Conservation (phyloP, 2,888 invertebrate genomes). For the Thera britannica region DNA sequence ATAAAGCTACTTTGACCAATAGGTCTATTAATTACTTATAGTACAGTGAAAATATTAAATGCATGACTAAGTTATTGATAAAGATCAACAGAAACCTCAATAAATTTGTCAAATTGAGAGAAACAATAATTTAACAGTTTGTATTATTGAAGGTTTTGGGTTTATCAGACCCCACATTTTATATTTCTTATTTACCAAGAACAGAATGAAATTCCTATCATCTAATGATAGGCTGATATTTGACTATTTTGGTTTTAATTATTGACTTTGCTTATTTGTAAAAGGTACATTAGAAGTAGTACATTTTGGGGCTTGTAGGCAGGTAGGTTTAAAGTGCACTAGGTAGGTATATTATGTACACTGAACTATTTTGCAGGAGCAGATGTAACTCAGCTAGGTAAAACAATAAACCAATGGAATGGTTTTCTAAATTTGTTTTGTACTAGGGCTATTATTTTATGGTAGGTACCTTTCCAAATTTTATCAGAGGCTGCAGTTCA, state of each 20-base stretch:
- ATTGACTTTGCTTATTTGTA: too few relatives aligned
- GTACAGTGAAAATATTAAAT: neutral
- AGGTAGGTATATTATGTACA: neutral
- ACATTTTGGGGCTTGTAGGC: too few relatives aligned
- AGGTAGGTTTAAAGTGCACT: neutral
- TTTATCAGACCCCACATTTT: neutral
- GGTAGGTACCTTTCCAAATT: slow-evolving; percentile 28
- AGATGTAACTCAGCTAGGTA: neutral
- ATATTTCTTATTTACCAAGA: neutral
- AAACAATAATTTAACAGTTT: neutral
- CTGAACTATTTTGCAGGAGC: neutral
- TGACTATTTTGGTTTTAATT: too few relatives aligned
- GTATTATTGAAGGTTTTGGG: neutral
- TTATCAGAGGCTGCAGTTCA: neutral
- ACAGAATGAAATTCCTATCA: neutral
- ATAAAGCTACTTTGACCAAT: too few relatives aligned
- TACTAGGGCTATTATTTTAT: slow-evolving; percentile 27
- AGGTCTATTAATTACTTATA: too few relatives aligned
- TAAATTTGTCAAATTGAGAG: neutral
- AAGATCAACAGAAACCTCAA: neutral
- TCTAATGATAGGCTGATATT: neutral
- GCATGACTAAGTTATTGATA: neutral
- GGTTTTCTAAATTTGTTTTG: too few relatives aligned
- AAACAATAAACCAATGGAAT: neutral
- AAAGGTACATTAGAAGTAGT: too few relatives aligned